These are phyloP conservation scores for Parauchenoglanis punctatus DNA, from an alignment of 2,797 vertebrate genomes.

Conservation along the genomic window DNA sequence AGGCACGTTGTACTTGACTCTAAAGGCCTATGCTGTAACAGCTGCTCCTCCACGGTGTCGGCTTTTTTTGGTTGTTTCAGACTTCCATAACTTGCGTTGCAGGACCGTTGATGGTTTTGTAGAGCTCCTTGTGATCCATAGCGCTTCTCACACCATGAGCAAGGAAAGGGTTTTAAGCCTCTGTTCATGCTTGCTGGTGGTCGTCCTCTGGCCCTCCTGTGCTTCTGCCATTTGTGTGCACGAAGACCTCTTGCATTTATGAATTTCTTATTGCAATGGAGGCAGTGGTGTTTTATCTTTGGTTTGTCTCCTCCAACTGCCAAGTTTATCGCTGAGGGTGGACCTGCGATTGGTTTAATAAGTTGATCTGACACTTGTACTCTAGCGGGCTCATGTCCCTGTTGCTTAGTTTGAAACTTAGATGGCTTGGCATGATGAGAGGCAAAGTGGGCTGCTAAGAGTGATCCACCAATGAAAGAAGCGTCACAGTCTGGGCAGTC, in stretches of 20 bases:
- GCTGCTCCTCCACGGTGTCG: conserved; percentile 45
- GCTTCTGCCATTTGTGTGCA: conserved; percentile 78
- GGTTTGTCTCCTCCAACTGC: conserved; percentile 32
- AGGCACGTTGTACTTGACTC: conserved; percentile 70
- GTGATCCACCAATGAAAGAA: conserved; percentile 59
- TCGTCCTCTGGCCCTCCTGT: conserved; percentile 57
- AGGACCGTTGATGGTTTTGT: conserved; percentile 60
- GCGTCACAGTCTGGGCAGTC: conserved; percentile 59
- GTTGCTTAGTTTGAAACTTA: conserved; percentile 27
- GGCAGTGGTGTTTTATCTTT: conserved; percentile 66
- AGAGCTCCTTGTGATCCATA: conserved; percentile 57
- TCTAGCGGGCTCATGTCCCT: not conserved
- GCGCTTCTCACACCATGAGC: conserved; percentile 58
- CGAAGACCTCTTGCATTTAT: conserved; percentile 72
- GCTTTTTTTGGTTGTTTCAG: not conserved
- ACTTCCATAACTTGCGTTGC: conserved; percentile 38
- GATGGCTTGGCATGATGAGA: conserved; percentile 51
- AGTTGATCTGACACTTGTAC: conserved; percentile 12
- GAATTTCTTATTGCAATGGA: conserved; percentile 72
- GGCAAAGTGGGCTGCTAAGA: conserved; percentile 60
- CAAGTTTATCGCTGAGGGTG: not conserved
- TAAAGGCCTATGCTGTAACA: conserved; percentile 16
- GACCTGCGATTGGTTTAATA: not conserved
- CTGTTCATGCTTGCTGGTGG: not conserved
- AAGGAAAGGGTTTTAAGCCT: conserved; percentile 45